These are phyloP conservation scores for Arctopsyche grandis DNA, from an alignment of 1,140 invertebrate species.

Conservation along the genomic window DNA sequence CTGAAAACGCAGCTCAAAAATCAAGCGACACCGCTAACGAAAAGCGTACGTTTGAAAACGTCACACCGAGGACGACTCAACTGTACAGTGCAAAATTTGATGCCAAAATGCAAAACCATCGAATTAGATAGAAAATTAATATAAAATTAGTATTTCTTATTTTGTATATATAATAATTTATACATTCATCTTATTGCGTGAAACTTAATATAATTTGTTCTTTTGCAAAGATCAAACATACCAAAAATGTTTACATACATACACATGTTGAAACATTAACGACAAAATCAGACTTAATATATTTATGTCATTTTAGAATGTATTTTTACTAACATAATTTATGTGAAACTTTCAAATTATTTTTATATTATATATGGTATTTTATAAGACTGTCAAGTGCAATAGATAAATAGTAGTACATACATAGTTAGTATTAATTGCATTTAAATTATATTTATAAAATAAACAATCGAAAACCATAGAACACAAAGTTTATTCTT, in stretches of 20 bases:
- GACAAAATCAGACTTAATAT: no score
- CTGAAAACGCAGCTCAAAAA: constrained; percentile 44
- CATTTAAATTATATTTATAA: constrained; percentile 43
- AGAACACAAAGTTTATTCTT: constrained; percentile 48
- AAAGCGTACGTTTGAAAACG: constrained; percentile 32
- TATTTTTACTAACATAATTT: no score
- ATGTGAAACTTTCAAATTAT: no score
- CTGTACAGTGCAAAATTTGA: constrained; percentile 23
- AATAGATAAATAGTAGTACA: constrained; percentile 36
- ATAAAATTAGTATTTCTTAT: neutral
- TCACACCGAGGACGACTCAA: constrained; percentile 25
- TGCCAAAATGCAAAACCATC: constrained; percentile 50
- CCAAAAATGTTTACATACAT: neutral
- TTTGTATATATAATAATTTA: no score
- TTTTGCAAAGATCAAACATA: neutral
- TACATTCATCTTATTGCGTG: no score
- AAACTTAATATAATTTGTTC: no score
- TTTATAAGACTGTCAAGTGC: constrained; percentile 46
- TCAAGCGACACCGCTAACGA: constrained; percentile 46
- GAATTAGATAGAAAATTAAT: constrained; percentile 39
- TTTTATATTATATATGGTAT: no score
- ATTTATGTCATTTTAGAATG: no score
- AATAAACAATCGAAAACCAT: constrained; percentile 27
- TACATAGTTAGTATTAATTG: constrained; percentile 22
- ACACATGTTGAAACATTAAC: no score